Conservation (phyloP, 1,140 invertebrate species). For the Pseudomyrmex flavicornis region DNA sequence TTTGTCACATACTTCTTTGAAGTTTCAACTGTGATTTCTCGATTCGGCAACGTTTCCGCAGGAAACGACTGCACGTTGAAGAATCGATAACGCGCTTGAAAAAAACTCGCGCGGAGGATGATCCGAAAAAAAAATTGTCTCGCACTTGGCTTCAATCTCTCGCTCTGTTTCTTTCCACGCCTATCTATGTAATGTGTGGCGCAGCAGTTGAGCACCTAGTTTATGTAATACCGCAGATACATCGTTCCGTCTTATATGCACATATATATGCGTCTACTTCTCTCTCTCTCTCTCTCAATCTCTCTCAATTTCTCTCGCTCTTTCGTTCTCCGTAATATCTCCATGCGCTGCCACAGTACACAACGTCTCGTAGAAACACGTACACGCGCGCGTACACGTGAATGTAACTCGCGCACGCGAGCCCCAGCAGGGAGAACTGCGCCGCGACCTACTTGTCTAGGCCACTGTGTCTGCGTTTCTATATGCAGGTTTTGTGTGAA, state of each 20-base stretch:
- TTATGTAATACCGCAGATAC: constrained; percentile 72
- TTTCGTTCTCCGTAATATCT: background rate
- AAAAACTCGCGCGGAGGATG: constrained; percentile 35
- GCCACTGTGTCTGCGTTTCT: constrained; percentile 80
- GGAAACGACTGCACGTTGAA: background rate
- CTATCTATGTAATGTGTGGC: constrained; percentile 51
- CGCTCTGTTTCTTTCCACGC: constrained; percentile 30
- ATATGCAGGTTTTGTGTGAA: constrained; percentile 74
- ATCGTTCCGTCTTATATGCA: constrained; percentile 31
- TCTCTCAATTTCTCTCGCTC: background rate
- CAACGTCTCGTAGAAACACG: constrained; percentile 15
- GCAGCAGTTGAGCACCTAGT: constrained; percentile 63
- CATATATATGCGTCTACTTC: constrained; percentile 13
- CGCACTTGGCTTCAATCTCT: constrained; percentile 36
- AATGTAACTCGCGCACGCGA: constrained; percentile 64
- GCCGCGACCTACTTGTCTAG: constrained; percentile 83
- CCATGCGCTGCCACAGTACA: background rate
- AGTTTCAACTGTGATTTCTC: too few species aligned
- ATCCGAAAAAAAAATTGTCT: constrained; percentile 22
- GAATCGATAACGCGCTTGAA: constrained; percentile 38
- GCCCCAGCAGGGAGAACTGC: constrained; percentile 76
- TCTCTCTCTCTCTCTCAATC: background rate
- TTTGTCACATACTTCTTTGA: too few species aligned
- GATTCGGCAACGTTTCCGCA: background rate
- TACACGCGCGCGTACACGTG: constrained; percentile 52